phyloP scores from a whole-genome alignment of 1,140 invertebrate genomes.

The Lasaia peninsularis region DNA sequence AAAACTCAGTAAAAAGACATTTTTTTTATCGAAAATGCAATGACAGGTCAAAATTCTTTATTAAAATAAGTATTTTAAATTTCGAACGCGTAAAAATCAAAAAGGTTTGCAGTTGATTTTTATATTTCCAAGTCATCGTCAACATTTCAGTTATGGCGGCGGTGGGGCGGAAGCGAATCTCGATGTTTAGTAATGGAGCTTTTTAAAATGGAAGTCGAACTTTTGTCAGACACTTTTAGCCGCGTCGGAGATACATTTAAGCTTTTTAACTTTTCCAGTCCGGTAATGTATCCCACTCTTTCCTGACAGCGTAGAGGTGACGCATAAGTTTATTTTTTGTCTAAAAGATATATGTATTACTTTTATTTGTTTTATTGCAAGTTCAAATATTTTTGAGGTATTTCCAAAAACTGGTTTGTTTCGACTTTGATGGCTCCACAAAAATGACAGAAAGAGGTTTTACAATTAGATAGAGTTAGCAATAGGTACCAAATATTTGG shows the following conservation, averaged over 20 bases:
- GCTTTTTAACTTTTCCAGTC: conserved; percentile 77
- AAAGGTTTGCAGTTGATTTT: not conserved
- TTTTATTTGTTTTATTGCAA: conserved; percentile 50
- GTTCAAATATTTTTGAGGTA: too few relatives aligned
- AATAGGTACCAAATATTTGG: too few relatives aligned
- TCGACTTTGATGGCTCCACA: too few relatives aligned
- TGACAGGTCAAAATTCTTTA: too few relatives aligned
- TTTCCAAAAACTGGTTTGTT: too few relatives aligned
- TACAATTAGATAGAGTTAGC: too few relatives aligned
- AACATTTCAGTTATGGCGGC: conserved; percentile 34
- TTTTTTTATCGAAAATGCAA: too few relatives aligned
- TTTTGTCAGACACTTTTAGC: conserved; percentile 77
- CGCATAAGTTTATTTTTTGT: conserved; percentile 62
- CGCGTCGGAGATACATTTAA: conserved; percentile 75
- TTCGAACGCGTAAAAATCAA: not conserved
- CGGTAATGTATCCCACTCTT: conserved; percentile 73
- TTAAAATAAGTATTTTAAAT: too few relatives aligned
- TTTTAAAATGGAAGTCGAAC: conserved; percentile 77
- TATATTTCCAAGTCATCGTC: conserved; percentile 9
- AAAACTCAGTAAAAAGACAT: too few relatives aligned
- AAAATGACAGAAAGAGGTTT: too few relatives aligned
- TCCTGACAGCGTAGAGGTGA: conserved; percentile 56
- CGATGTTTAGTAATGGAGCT: conserved; percentile 77
- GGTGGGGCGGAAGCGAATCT: conserved; percentile 69
- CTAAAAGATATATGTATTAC: conserved; percentile 43